Conservation (phyloP, 2,888 invertebrate species). For the Cyclophora punctaria region DNA sequence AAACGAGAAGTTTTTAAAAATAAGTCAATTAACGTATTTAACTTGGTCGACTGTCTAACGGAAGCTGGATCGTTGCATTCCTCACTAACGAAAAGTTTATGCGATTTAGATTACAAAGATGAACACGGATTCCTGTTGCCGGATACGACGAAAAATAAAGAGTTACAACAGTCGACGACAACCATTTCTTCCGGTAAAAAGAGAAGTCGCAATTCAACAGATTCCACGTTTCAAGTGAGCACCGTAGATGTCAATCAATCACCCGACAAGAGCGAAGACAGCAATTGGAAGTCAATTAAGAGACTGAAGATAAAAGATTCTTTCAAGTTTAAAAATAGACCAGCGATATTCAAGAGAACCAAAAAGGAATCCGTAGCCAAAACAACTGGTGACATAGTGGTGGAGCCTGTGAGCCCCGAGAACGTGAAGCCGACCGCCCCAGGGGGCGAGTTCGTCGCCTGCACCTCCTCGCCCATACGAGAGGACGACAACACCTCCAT, state of each 20-base stretch:
- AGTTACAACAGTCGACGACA: slow-evolving; percentile 60
- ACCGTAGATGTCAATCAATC: slow-evolving; percentile 52
- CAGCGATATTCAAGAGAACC: slow-evolving; percentile 63
- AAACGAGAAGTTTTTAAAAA: slow-evolving; percentile 69
- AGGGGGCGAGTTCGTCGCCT: slow-evolving; percentile 58
- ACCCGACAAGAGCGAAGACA: slow-evolving; percentile 65
- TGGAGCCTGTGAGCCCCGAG: slow-evolving; percentile 61
- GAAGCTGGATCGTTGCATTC: slow-evolving; percentile 63
- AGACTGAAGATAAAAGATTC: slow-evolving; percentile 70
- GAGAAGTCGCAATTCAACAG: slow-evolving; percentile 66
- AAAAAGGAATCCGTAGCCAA: slow-evolving; percentile 62
- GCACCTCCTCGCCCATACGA: slow-evolving; percentile 64
- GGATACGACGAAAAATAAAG: slow-evolving; percentile 46
- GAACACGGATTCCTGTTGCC: slow-evolving; percentile 53
- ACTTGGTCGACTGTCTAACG: slow-evolving; percentile 61
- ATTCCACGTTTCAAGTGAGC: slow-evolving; percentile 64
- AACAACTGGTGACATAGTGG: slow-evolving; percentile 54
- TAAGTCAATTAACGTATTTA: slow-evolving; percentile 68
- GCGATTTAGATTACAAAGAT: slow-evolving; percentile 62
- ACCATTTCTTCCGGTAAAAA: slow-evolving; percentile 69
- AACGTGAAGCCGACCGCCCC: slow-evolving; percentile 61
- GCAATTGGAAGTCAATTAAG: slow-evolving; percentile 70
- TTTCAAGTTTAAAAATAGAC: slow-evolving; percentile 68
- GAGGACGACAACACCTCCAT: slow-evolving; percentile 66
- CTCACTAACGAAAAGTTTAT: slow-evolving; percentile 63